Evolutionary conservation across 2,888 invertebrate species (phyloP), one percentile per base, ranked within the genome.

Genomic region (Malacosoma neustria): DNA sequence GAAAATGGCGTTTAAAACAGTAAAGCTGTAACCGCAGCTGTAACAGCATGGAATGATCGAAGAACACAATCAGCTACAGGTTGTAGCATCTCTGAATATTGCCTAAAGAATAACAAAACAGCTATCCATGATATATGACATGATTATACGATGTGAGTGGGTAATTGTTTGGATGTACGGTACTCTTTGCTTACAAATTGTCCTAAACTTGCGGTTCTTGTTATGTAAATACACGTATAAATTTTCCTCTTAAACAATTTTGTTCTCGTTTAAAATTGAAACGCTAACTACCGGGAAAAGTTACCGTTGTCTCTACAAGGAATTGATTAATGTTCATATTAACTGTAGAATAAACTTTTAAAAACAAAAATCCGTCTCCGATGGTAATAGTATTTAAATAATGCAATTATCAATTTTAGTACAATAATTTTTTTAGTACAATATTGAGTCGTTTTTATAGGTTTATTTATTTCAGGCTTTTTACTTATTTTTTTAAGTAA

Each of bases 151-250:
- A 52, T 52, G 54, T 57, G 49, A 54, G 61, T 57, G 61, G 57
- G 64, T 70, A 70, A 66, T 69, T 70, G 67, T 71, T 57, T 54
- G 51, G 54, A 60, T 59, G 54, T 57, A 61, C 52, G 53, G 59
- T 64, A 59, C 54, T 66, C 60, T 52, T 51, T 58, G 70, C 67
- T 54, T 74, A 74, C 68, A 65, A 72, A 76, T 74, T 54, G 58
- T 61, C 60, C 57, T 52, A 59, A 72, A 74, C 61, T 59, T 54
- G 49, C 54, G 48, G 46, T 58, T 54, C 59, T 52, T 66, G 61
- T 69, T 67, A 74, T 72, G 71, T 56, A 71, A 69, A 72, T 72
- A 30, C 52, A 56, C 50, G 53, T 60, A 65, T 71, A 65, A 64
- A 67, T 68, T 62, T 61, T 35, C 39, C 45, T 13, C 13, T 29